A percentile compares a stretch with the other conserved stretches of the same genome.
Conservation (phyloP, 2,888 invertebrate species). For the Marasmarcha lunaedactyla region DNA sequence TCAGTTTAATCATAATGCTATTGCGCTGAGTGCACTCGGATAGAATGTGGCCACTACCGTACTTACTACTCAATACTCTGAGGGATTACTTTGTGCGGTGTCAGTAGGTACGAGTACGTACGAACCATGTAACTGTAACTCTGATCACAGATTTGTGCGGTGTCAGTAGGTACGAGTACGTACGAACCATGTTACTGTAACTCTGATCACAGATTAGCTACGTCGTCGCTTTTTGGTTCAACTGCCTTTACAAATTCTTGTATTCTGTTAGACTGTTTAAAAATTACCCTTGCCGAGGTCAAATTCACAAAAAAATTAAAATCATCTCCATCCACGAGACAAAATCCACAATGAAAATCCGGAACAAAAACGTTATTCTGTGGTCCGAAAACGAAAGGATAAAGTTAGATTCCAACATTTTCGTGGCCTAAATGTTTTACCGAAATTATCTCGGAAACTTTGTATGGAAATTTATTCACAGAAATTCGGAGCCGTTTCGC, state of each 20-base stretch:
- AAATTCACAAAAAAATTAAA: too few species aligned
- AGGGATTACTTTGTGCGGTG: background rate
- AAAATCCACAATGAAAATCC: background rate
- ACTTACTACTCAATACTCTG: background rate
- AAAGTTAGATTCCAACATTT: background rate
- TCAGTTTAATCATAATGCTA: slow-evolving; percentile 21
- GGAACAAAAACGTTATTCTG: background rate
- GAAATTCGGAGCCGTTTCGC: background rate
- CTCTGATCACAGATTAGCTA: too few species aligned
- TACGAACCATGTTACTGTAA: too few species aligned
- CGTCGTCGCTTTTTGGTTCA: too few species aligned
- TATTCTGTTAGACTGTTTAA: too few species aligned
- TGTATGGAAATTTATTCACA: background rate
- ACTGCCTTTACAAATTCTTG: too few species aligned
- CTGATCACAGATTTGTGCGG: too few species aligned
- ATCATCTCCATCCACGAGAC: too few species aligned
- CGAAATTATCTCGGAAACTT: background rate
- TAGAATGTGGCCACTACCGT: background rate
- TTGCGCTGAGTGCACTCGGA: background rate
- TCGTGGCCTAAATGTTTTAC: slow-evolving; percentile 1
- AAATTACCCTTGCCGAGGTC: too few species aligned
- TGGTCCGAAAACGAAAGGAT: background rate
- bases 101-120: background rate
- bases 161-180: background rate
- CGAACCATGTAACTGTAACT: too few species aligned